phyloP scores from a whole-genome alignment of 2,888 invertebrate genomes.

The Cantharis rufa region DNA sequence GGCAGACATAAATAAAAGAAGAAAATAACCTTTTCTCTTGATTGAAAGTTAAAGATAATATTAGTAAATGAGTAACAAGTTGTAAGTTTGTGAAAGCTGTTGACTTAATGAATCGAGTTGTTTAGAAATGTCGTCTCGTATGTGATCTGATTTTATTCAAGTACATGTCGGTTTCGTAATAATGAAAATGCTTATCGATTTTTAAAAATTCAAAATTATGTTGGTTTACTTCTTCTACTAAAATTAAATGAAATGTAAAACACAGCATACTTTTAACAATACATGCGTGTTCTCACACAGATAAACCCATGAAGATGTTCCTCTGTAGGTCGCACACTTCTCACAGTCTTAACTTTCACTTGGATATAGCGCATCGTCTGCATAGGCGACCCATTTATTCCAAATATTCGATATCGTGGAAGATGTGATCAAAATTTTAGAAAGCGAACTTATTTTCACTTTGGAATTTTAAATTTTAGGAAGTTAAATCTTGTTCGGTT shows the following conservation, averaged over 20 bases:
- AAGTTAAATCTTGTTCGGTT: neutral
- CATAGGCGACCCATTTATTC: slow-evolving; percentile 15
- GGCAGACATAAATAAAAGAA: neutral
- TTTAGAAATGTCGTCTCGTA: neutral
- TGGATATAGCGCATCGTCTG: slow-evolving; percentile 30
- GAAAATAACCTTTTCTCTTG: neutral
- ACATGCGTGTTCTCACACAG: neutral
- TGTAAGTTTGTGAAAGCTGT: neutral
- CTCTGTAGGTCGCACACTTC: slow-evolving; percentile 38
- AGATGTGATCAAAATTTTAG: neutral
- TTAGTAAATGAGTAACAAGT: slow-evolving; percentile 2
- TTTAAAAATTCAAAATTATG: neutral
- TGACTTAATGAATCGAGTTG: neutral
- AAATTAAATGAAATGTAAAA: neutral
- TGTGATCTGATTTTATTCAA: neutral
- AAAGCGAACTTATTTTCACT: neutral
- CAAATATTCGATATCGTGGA: neutral
- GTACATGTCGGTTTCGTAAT: neutral
- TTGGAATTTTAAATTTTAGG: neutral
- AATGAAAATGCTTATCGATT: neutral
- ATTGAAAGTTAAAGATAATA: neutral
- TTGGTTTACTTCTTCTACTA: neutral
- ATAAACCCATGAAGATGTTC: slow-evolving; percentile 8
- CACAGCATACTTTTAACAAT: neutral
- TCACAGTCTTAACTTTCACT: slow-evolving; percentile 40